phyloP scores from a whole-genome alignment of 2,888 invertebrate species.

The Exocentrus adspersus region DNA sequence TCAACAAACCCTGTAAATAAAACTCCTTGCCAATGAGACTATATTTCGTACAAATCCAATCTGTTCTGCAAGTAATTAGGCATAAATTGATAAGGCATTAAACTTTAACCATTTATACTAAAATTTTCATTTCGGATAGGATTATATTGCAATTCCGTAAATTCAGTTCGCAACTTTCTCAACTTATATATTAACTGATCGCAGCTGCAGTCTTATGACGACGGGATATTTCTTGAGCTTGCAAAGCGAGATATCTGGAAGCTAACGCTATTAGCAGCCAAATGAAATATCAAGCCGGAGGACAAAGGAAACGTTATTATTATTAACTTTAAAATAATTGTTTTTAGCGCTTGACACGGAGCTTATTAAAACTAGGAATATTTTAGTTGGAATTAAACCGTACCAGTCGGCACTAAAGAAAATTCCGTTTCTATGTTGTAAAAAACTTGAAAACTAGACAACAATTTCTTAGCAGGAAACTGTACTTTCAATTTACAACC shows the following conservation, averaged over 20 bases:
- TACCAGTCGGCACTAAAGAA: too few species aligned
- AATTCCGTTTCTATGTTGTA: too few species aligned
- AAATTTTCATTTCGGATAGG: conserved; percentile 21
- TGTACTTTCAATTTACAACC: too few species aligned
- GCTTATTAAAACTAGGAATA: too few species aligned
- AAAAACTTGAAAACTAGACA: too few species aligned
- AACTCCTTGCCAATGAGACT: too few species aligned
- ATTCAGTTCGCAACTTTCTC: conserved; percentile 26
- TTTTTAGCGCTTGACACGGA: too few species aligned
- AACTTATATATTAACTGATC: conserved; percentile 31
- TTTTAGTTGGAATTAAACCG: too few species aligned
- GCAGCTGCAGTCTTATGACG: conserved; percentile 24
- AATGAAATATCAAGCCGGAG: neutral
- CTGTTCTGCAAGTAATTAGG: neutral
- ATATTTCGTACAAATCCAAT: neutral
- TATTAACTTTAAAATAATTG: neutral
- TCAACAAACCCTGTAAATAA: too few species aligned
- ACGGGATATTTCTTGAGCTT: conserved; percentile 13
- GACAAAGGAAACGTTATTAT: neutral
- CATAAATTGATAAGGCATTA: neutral
- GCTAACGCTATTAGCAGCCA: conserved; percentile 10
- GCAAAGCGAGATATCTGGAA: conserved; percentile 15
- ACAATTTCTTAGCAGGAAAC: too few species aligned
- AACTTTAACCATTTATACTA: conserved; percentile 6
- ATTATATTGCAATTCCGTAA: conserved; percentile 29